A percentile compares a stretch with the other conserved stretches of the same genome.
Conservation (phyloP, 2,113 vertebrate genomes). For the Hyla sarda region DNA sequence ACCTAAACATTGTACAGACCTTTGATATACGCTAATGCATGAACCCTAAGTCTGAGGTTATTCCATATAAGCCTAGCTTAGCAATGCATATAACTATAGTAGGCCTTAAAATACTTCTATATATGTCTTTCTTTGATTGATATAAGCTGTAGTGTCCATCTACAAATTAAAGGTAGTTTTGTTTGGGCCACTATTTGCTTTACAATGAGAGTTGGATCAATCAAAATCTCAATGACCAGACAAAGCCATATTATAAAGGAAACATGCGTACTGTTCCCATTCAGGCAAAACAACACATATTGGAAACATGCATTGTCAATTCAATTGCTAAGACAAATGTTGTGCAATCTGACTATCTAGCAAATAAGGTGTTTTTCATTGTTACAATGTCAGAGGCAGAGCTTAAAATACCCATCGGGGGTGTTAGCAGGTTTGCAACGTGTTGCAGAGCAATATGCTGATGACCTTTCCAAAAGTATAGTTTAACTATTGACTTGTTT, state of each 20-base stretch:
- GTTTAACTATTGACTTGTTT: constrained; percentile 78
- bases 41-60: neutral
- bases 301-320: neutral
- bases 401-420: neutral
- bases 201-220: constrained; percentile 10
- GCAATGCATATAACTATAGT: neutral
- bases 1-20: neutral
- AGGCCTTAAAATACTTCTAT: neutral
- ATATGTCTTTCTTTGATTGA: neutral
- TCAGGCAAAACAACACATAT: constrained; percentile 28
- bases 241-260: constrained; percentile 38
- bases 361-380: constrained; percentile 94
- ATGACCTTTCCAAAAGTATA: constrained; percentile 42
- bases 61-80: neutral
- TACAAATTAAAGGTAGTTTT: neutral
- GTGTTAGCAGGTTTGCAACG: constrained; percentile 21
- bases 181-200: constrained; percentile 12
- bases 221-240: neutral
- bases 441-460: constrained; percentile 46
- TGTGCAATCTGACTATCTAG: constrained; percentile 75
- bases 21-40: neutral
- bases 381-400: constrained; percentile 80
- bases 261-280: constrained; percentile 30
- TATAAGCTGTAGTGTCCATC: constrained; percentile 3
- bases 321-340: constrained; percentile 25